These are phyloP conservation scores for Atractosteus spatula DNA, from an alignment of 2,113 vertebrate genomes.

Conservation along the genomic window DNA sequence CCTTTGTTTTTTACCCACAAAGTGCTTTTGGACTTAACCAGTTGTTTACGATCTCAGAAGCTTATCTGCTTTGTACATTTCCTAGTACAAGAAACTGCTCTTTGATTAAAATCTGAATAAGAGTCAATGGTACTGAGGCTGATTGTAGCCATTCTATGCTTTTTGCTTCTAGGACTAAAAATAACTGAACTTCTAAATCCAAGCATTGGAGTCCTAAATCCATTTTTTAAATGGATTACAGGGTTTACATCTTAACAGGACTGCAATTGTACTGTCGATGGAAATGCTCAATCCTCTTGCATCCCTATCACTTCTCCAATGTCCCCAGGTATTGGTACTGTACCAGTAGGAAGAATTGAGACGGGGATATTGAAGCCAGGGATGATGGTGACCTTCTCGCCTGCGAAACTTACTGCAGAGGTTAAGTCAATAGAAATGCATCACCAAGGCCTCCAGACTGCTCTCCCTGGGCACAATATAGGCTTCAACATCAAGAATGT, in stretches of 20 bases:
- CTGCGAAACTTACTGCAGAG: slow-evolving; percentile 59
- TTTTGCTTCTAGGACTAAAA: no score
- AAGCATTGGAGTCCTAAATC: no score
- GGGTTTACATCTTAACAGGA: not conserved
- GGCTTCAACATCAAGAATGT: slow-evolving; percentile 71
- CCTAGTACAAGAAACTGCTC: no score
- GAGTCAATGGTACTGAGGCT: no score
- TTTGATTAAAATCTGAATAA: no score
- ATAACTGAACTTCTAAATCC: no score
- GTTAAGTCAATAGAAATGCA: slow-evolving; percentile 70
- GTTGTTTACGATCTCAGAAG: no score
- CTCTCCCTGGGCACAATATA: slow-evolving; percentile 65
- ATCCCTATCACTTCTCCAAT: not conserved
- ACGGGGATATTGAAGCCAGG: slow-evolving; percentile 69
- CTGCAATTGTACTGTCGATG: not conserved
- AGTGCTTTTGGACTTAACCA: no score
- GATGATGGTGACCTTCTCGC: slow-evolving; percentile 66
- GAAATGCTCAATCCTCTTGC: not conserved
- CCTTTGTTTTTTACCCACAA: no score
- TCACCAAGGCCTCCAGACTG: slow-evolving; percentile 57
- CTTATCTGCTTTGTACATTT: no score
- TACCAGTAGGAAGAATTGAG: slow-evolving; percentile 63
- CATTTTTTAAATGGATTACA: not conserved
- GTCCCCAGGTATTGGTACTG: slow-evolving; percentile 57
- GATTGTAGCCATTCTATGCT: no score